These are phyloP conservation scores for Octomys mimax DNA, from an alignment of 2,797 vertebrate species.

Conservation along the genomic window DNA sequence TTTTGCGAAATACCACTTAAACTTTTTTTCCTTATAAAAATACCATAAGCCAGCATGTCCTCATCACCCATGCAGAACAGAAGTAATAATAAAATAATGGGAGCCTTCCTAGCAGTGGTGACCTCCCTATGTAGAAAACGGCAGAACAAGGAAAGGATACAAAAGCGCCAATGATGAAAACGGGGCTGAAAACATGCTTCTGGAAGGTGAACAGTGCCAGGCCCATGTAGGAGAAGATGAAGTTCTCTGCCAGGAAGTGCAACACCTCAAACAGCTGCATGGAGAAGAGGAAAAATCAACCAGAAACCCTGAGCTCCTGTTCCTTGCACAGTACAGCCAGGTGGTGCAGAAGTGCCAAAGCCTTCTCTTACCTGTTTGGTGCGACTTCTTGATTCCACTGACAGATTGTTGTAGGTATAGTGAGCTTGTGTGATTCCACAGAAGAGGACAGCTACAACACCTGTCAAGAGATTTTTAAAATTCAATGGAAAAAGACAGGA, in stretches of 20 bases:
- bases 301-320: not conserved
- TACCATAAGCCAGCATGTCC: not conserved
- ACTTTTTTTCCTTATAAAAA: conserved; percentile 24
- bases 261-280: conserved; percentile 92
- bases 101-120: not conserved
- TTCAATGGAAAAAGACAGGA: not conserved
- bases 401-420: conserved; percentile 98
- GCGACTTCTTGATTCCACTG: conserved; percentile 95
- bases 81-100: not conserved
- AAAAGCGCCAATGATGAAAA: conserved; percentile 97
- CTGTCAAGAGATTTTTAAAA: conserved; percentile 86
- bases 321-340: not conserved
- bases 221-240: conserved; percentile 99
- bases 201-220: conserved; percentile 99
- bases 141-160: conserved; percentile 93
- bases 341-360: not conserved
- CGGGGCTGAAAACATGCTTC: conserved; percentile 97
- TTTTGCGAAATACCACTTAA: not conserved
- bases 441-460: conserved; percentile 98
- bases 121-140: not conserved
- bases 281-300: conserved; percentile 45
- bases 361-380: conserved; percentile 95
- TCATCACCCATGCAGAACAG: not conserved
- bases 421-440: conserved; percentile 99
- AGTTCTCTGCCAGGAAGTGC: conserved; percentile 98